phyloP scores from a whole-genome alignment of 2,113 vertebrate genomes.

The Malurus melanocephalus region DNA sequence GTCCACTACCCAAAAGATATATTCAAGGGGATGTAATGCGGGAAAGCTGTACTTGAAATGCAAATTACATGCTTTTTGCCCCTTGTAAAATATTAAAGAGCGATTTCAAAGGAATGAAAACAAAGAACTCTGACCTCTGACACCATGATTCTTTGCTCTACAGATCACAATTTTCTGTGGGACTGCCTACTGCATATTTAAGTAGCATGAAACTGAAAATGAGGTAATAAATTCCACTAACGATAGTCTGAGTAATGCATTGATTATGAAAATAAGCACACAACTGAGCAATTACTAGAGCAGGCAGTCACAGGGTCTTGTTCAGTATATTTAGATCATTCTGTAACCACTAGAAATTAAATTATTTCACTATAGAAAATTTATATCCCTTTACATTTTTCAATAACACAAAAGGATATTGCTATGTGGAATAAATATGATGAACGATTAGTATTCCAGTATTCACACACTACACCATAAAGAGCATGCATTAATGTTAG shows the following conservation, averaged over 20 bases:
- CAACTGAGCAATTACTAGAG: conserved; percentile 60
- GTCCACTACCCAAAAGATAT: conserved; percentile 65
- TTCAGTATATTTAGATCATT: conserved; percentile 58
- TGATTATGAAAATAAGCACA: conserved; percentile 66
- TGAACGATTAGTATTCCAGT: conserved; percentile 27
- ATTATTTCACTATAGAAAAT: conserved; percentile 64
- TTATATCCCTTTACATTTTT: conserved; percentile 46
- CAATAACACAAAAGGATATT: conserved; percentile 48
- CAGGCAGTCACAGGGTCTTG: conserved; percentile 29
- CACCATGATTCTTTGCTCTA: conserved; percentile 52
- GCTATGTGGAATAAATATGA: conserved; percentile 32
- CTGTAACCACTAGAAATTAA: conserved; percentile 56
- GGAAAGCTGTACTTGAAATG: conserved; percentile 66
- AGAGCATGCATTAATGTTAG: neutral
- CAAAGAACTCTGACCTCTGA: conserved; percentile 73
- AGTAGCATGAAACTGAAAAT: conserved; percentile 67
- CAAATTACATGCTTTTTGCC: conserved; percentile 70
- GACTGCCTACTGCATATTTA: conserved; percentile 62
- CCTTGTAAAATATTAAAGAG: conserved; percentile 70
- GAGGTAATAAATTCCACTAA: conserved; percentile 69
- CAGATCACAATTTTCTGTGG: conserved; percentile 64
- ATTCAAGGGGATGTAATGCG: conserved; percentile 57
- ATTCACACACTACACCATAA: neutral
- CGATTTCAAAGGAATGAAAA: conserved; percentile 67
- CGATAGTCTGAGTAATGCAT: conserved; percentile 55